Evolutionary conservation across 37 sponge, comb jelly and placozoan species (phyloP).

Genomic region (Spongilla lacustris): DNA sequence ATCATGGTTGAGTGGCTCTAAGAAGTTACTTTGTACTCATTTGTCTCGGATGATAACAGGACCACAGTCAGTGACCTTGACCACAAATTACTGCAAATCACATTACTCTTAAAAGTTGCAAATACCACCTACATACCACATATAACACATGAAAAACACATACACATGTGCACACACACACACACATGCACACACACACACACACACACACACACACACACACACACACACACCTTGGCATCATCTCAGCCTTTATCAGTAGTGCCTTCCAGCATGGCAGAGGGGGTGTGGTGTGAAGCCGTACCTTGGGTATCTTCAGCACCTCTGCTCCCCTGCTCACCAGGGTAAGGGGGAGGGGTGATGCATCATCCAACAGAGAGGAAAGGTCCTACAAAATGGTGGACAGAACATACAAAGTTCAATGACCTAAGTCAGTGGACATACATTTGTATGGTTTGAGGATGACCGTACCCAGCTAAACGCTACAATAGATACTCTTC

Average conservation of each 20-base stretch:
- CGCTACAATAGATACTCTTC: too few species aligned
- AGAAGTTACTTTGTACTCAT: not conserved
- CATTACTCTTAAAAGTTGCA: not conserved
- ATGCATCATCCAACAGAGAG: slow-evolving; percentile 14
- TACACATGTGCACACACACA: not conserved
- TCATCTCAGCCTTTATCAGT: slow-evolving; percentile 5
- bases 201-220: not conserved
- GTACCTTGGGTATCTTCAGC: slow-evolving; percentile 46
- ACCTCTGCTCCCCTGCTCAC: slow-evolving; percentile 48
- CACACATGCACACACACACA: not conserved
- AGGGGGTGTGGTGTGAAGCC: slow-evolving; percentile 42
- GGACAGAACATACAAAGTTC: not conserved
- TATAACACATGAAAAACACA: not conserved
- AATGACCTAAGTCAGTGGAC: too few species aligned
- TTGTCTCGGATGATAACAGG: not conserved
- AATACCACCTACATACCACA: not conserved
- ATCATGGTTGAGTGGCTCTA: not conserved
- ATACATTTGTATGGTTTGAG: too few species aligned
- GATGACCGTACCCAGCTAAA: too few species aligned
- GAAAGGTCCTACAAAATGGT: slow-evolving; percentile 38
- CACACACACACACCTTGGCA: slow-evolving; percentile 15
- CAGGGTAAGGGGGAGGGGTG: slow-evolving; percentile 12
- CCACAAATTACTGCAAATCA: not conserved
- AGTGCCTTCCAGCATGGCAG: slow-evolving; percentile 38
- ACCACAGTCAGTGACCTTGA: not conserved